phyloP scores from a whole-genome alignment of 2,113 vertebrate species.

The Leptocoma aspasia region DNA sequence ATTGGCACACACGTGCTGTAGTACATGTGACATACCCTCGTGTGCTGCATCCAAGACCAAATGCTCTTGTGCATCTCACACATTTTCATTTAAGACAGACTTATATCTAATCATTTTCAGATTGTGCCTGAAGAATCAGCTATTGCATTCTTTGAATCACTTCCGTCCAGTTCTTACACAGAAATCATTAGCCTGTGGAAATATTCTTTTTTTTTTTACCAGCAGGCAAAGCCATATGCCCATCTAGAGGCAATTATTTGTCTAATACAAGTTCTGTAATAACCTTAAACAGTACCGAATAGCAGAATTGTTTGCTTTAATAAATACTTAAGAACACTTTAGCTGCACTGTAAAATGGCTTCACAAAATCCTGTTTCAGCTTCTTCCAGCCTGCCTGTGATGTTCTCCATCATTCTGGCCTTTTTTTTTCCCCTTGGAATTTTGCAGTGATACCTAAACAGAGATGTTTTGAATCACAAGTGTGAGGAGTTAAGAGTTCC shows the following conservation, averaged over 20 bases:
- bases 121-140: background rate
- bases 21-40: rapidly evolving
- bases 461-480: conserved; percentile 51
- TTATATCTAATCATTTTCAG: background rate
- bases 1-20: too few relatives aligned
- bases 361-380: conserved; percentile 46
- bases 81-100: background rate
- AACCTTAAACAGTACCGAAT: conserved; percentile 24
- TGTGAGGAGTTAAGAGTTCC: conserved; percentile 44
- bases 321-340: background rate
- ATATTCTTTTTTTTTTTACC: background rate
- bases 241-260: conserved; percentile 43
- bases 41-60: background rate
- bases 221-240: background rate
- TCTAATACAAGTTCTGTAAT: conserved; percentile 12
- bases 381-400: conserved; percentile 11
- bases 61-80: background rate
- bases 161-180: background rate
- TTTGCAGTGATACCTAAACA: conserved; percentile 42
- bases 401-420: background rate
- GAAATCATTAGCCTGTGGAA: conserved; percentile 30
- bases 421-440: conserved; percentile 16
- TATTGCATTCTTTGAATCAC: background rate
- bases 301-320: conserved; percentile 22
- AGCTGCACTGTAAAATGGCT: conserved; percentile 10